Percentiles rank a stretch among this genome's conserved stretches.
These are phyloP conservation scores for Cenopis cana DNA, from an alignment of 2,888 invertebrate species.

Conservation along the genomic window DNA sequence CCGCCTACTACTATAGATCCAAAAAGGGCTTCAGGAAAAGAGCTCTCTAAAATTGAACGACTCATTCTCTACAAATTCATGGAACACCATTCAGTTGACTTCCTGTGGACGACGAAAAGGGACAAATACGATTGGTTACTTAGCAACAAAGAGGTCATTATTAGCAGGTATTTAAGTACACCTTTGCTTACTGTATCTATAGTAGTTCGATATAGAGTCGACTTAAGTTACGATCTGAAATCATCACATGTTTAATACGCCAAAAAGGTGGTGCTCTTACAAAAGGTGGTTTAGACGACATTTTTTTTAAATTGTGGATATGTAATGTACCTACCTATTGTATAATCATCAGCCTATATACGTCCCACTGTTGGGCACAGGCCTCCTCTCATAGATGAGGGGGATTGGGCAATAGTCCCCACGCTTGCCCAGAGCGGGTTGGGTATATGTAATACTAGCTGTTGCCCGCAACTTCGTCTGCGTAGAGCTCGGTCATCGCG, in stretches of 20 bases:
- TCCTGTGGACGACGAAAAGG: constrained; percentile 95
- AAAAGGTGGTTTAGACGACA: no score
- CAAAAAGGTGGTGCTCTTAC: no score
- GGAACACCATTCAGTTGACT: constrained; percentile 92
- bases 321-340: no score
- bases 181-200: not conserved
- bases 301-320: no score
- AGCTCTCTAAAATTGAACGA: constrained; percentile 87
- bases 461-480: no score
- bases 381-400: no score
- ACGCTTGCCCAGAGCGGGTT: no score
- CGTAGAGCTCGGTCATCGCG: no score
- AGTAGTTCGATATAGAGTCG: not conserved
- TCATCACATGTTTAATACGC: not conserved
- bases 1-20: constrained; percentile 72
- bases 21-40: constrained; percentile 74
- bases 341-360: no score
- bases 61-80: constrained; percentile 91
- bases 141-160: constrained; percentile 80
- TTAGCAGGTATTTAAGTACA: constrained; percentile 73
- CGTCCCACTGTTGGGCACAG: no score
- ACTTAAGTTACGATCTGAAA: not conserved
- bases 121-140: constrained; percentile 91
- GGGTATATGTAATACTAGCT: no score
- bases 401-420: no score